phyloP scores from a whole-genome alignment of 2,113 vertebrate genomes.

The Gasterosteus nipponicus region DNA sequence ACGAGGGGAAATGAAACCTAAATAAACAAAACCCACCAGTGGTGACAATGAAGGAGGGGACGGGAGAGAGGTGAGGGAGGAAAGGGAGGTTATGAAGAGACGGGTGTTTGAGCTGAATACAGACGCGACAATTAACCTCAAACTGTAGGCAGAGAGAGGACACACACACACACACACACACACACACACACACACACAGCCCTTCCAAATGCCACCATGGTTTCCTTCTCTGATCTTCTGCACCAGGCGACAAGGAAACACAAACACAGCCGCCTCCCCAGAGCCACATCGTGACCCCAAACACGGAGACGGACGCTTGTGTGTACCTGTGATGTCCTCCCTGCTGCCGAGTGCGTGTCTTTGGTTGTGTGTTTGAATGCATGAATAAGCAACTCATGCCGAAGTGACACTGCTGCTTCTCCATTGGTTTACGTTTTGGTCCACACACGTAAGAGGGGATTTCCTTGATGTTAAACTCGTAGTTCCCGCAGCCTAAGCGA shows the following conservation, averaged over 20 bases:
- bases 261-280: constrained; percentile 68
- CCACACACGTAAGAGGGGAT: too few species aligned
- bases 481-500: too few species aligned
- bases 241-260: constrained; percentile 63
- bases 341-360: constrained; percentile 1
- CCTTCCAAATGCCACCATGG: constrained; percentile 59
- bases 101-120: constrained; percentile 30
- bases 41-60: neutral
- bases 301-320: constrained; percentile 37
- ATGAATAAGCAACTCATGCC: neutral
- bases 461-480: too few species aligned
- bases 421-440: neutral
- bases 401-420: neutral
- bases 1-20: neutral
- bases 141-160: constrained; percentile 4
- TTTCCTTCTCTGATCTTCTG: constrained; percentile 68
- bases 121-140: constrained; percentile 50
- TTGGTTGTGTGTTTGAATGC: neutral
- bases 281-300: constrained; percentile 53
- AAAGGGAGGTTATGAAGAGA: neutral
- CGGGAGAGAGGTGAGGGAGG: neutral
- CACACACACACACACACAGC: constrained; percentile 17
- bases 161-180: constrained; percentile 12
- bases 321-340: constrained; percentile 9
- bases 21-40: neutral